Base-by-base conservation (phyloP, 2,113 vertebrate species). In the Pluvianellus socialis region DNA sequence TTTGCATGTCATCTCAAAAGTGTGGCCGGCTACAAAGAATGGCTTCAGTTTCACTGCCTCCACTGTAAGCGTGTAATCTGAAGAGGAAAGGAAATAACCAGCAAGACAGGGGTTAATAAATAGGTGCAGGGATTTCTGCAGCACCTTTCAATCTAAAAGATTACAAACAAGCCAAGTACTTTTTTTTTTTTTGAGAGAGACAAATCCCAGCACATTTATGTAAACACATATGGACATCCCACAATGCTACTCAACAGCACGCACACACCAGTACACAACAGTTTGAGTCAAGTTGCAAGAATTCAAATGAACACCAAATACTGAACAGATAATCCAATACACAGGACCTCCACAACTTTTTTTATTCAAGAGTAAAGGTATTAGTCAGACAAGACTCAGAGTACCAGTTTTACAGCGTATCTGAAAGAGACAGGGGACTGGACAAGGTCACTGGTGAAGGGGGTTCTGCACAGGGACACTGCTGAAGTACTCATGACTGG, bases 1-100 rank as follows among this genome's bases (percentile, higher is more conserved):
- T 30, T 97, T 97, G 97, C 99, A 99, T 13, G 97, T 98, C 99
- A 99, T 99, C 98, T 99, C 99, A 79, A 99, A 99, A 7, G 99
- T 99, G 27, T 99, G 98, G n/a, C 99, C 99, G 15, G 98, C 98
- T 52, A 98, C 98, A 2, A 99, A 98, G 71, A 99, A 99, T 1
- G 98, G 98, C 77, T 99, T 99, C 47, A 98, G 32, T 40, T 97
- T 98, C 52, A 97, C 98, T 0, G 99, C 99, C 92, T 98, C 98
- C 95, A 98, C 98, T 40, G 98, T 98, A 3, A 98, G 97, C 3
- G 90, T 93, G 19, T 98, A 98, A 96, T 98, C 98, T 98, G 97
- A 88, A 97, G 97, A 13, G 38, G 86, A 89, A 96, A 76, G 82
- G 84, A 87, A 90, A 95, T 58, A 84, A 95, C 85, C 61, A 62